phyloP scores from a whole-genome alignment of 1,140 invertebrate genomes.

The Zaprionus tsacasi region DNA sequence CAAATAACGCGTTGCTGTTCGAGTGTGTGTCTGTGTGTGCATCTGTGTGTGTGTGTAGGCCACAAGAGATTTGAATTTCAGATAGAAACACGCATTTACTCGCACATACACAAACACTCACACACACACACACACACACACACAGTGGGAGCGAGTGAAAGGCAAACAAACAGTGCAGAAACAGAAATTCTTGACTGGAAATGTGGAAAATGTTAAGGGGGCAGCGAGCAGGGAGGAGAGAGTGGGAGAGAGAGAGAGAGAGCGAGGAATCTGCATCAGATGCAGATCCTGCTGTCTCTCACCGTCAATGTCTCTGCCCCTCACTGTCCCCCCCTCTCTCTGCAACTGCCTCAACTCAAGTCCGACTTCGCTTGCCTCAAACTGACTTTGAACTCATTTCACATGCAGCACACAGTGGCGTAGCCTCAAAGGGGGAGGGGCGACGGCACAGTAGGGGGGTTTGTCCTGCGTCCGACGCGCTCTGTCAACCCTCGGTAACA shows the following conservation, averaged over 20 bases:
- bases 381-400: constrained; percentile 53
- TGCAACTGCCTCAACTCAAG: neutral
- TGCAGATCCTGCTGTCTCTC: constrained; percentile 34
- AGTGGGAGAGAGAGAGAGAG: no score
- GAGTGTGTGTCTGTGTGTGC: neutral
- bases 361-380: constrained; percentile 23
- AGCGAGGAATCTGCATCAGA: constrained; percentile 35
- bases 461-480: neutral
- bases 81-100: constrained; percentile 56
- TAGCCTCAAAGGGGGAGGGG: neutral
- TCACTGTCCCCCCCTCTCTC: constrained; percentile 3
- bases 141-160: constrained; percentile 17
- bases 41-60: constrained; percentile 46
- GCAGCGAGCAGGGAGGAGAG: neutral
- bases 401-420: constrained; percentile 29
- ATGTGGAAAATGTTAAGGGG: constrained; percentile 32
- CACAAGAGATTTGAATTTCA: constrained; percentile 78
- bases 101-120: constrained; percentile 31
- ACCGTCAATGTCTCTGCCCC: constrained; percentile 9
- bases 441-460: neutral
- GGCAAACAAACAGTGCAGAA: constrained; percentile 49
- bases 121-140: constrained; percentile 34
- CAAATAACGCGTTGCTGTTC: constrained; percentile 44
- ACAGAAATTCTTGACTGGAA: constrained; percentile 54
- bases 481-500: constrained; percentile 10